Evolutionary conservation across 1,140 invertebrate genomes (phyloP), one percentile per base, ranked within the genome.

Genomic region (Pseudomyrmex concolor): DNA sequence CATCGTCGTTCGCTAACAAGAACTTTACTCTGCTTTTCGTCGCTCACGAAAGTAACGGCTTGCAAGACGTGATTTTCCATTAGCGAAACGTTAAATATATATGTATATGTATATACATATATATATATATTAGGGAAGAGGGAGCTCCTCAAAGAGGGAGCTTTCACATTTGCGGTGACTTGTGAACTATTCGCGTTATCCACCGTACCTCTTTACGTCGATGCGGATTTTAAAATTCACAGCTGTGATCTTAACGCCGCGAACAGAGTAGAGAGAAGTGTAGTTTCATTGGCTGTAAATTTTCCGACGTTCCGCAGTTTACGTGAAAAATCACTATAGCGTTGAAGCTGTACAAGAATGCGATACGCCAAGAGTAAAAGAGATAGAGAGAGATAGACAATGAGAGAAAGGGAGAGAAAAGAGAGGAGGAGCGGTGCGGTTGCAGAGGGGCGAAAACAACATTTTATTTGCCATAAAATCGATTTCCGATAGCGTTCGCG

Each of bases 391-490:
- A 34, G 34, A 34, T 0, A 34, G 34, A 34, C 5, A 17, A 19
- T 9, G 57, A 19, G 57, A 19, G n/a, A 59, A 10, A 19, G 43
- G 57, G 9, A 64, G 62, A 64, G 34, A 64, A n/a, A 34, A 34
- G 34, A 34, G 15, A 15, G 22, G 34, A 43, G n/a, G 15, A 4
- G 8, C 22, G 22, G 13, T 10, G 8, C 22, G 15, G 13, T 17
- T 48, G 10, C 51, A 12, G 45, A 13, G n/a, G 50, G 45, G 57
- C n/a, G 59, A 84, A 64, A 81, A 81, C 73, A 80, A 80, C 83
- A 84, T 84, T 84, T 84, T 84, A 84, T 84, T 81, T 19, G 34
- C 48, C 59, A 81, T 84, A 84, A 84, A 84, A 81, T 84, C 83
- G 83, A 84, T 84, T 84, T 63, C 63, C 64, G 54, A 68, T 83